Conservation (phyloP, 92 coral and sea anemone genomes). For the Micromussa lordhowensis region DNA sequence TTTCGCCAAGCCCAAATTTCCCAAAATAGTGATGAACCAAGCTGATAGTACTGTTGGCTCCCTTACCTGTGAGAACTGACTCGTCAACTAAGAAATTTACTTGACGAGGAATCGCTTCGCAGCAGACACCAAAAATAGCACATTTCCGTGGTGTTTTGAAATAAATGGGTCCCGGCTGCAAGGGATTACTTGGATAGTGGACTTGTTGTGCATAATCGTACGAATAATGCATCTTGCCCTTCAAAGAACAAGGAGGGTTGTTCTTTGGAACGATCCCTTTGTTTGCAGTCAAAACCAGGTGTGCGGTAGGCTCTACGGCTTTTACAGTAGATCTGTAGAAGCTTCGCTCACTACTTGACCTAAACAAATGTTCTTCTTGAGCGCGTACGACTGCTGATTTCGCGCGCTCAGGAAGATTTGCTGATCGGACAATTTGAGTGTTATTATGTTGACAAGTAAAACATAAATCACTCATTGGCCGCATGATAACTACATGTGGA, state of each 20-base stretch:
- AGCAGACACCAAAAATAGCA: slow-evolving; percentile 52
- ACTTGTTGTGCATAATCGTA: slow-evolving; percentile 40
- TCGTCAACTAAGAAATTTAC: slow-evolving; percentile 60
- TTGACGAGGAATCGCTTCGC: slow-evolving; percentile 60
- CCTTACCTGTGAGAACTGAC: slow-evolving; percentile 45
- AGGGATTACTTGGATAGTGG: slow-evolving; percentile 53
- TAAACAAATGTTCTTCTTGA: background rate
- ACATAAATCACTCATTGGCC: slow-evolving; percentile 58
- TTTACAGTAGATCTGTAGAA: background rate
- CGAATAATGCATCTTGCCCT: slow-evolving; percentile 59
- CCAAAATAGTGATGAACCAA: slow-evolving; percentile 45
- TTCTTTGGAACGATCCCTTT: slow-evolving; percentile 13
- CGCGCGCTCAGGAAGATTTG: slow-evolving; percentile 37
- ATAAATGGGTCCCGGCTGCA: slow-evolving; percentile 65
- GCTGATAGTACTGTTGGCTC: slow-evolving; percentile 50
- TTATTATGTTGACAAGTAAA: slow-evolving; percentile 65
- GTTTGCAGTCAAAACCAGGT: background rate
- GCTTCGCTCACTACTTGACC: background rate
- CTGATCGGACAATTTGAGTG: slow-evolving; percentile 25
- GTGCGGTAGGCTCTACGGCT: background rate
- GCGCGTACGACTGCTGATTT: background rate
- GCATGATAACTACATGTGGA: slow-evolving; percentile 44
- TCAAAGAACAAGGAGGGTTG: slow-evolving; percentile 48
- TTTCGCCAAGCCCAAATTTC: slow-evolving; percentile 50
- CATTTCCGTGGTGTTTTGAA: slow-evolving; percentile 61